phyloP scores from a whole-genome alignment of 2,797 vertebrate genomes.

The Clarias pachynema region DNA sequence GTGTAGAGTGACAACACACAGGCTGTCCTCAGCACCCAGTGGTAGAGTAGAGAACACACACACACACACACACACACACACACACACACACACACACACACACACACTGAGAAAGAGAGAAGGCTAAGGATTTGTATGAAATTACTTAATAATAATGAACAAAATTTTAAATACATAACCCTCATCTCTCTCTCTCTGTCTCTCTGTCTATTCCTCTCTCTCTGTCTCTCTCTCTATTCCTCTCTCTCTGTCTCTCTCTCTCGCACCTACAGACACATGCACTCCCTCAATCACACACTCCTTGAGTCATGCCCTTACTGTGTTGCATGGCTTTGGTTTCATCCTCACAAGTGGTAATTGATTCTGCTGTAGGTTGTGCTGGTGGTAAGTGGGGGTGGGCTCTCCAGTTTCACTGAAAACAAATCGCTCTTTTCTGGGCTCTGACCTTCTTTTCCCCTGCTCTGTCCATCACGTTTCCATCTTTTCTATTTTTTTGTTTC shows the following conservation, averaged over 20 bases:
- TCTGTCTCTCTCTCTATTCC: neutral
- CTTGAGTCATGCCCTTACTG: constrained; percentile 90
- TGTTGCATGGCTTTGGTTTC: constrained; percentile 85
- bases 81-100: constrained; percentile 1
- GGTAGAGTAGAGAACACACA: constrained; percentile 4
- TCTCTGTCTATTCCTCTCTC: constrained; percentile 11
- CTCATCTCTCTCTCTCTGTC: neutral
- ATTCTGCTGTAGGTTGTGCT: constrained; percentile 91
- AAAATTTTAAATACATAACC: neutral
- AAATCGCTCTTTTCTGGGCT: constrained; percentile 84
- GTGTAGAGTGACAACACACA: constrained; percentile 70
- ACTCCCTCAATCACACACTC: constrained; percentile 43
- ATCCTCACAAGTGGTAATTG: constrained; percentile 98
- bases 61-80: constrained; percentile 39
- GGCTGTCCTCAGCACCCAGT: constrained; percentile 39
- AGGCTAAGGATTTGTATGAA: neutral
- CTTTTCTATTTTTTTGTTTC: constrained; percentile 17
- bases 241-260: constrained; percentile 28
- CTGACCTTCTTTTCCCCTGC: constrained; percentile 60
- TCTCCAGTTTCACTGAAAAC: constrained; percentile 99
- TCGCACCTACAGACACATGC: constrained; percentile 29
- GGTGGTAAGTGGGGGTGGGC: constrained; percentile 87
- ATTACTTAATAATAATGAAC: neutral
- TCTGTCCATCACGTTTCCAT: constrained; percentile 36
- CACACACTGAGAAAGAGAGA: neutral